A percentile compares a stretch with the other conserved stretches of the same genome.
These are phyloP conservation scores for Echinops telfairi DNA, from an alignment of 2,113 vertebrate genomes.

Conservation along the genomic window DNA sequence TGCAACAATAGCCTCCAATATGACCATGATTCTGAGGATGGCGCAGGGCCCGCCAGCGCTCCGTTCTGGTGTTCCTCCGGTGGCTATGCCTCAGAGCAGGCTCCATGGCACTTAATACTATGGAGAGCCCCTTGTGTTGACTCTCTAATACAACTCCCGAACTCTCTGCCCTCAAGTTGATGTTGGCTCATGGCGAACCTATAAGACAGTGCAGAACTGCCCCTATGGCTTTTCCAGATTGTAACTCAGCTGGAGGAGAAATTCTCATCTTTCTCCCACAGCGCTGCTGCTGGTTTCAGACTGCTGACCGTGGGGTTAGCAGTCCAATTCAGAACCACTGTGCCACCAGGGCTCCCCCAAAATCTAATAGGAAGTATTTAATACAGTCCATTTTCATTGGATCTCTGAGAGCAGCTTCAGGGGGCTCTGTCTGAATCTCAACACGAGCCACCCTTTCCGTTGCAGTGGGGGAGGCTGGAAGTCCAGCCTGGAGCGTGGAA, in stretches of 20 bases:
- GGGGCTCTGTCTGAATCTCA: conserved; percentile 19
- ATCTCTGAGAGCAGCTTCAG: conserved; percentile 73
- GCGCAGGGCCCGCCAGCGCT: neutral
- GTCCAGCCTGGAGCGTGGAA: neutral
- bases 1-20: neutral
- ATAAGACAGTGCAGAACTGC: too few species aligned
- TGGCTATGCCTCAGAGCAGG: neutral
- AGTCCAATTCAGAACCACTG: too few species aligned
- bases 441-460: neutral
- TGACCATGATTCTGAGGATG: neutral
- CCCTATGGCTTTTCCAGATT: too few species aligned
- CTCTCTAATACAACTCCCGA: conserved; percentile 66
- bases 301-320: too few species aligned
- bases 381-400: conserved; percentile 55
- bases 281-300: too few species aligned
- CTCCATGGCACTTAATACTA: neutral
- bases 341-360: too few species aligned
- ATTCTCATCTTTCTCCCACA: too few species aligned
- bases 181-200: too few species aligned
- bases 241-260: too few species aligned
- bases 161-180: neutral
- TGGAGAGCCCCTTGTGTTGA: conserved; percentile 64
- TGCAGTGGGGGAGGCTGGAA: conserved; percentile 1
- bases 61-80: too few species aligned
- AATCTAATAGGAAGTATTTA: too few species aligned